phyloP scores from a whole-genome alignment of 1,140 invertebrate species.

The Calliphora vicina region DNA sequence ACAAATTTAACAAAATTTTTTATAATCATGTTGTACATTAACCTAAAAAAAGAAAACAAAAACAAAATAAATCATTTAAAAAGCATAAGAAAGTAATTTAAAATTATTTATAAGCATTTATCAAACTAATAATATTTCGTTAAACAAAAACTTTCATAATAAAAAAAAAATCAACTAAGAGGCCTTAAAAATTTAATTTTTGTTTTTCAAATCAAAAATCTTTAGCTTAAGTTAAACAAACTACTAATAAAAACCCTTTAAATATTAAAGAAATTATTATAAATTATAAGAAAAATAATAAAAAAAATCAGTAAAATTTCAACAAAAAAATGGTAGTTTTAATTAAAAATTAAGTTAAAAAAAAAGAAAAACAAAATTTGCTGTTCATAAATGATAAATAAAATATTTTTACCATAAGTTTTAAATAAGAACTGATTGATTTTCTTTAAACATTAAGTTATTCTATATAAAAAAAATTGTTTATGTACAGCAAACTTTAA shows the following conservation, averaged over 20 bases:
- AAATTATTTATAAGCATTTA: not conserved
- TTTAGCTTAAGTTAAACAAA: not conserved
- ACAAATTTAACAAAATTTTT: no score
- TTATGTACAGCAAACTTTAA: conserved; percentile 47
- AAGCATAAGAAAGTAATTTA: no score
- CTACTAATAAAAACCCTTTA: not conserved
- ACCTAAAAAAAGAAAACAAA: no score
- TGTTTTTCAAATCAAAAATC: not conserved
- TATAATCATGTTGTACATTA: no score
- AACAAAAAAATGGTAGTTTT: not conserved
- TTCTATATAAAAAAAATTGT: not conserved
- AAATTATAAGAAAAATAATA: not conserved
- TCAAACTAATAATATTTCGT: not conserved
- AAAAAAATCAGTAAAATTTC: not conserved
- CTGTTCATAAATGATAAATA: conserved; percentile 25
- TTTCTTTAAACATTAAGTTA: no score
- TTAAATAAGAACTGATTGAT: no score
- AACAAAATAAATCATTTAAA: no score
- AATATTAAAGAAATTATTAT: not conserved
- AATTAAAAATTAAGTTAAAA: not conserved
- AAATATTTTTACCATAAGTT: not conserved
- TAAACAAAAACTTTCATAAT: not conserved
- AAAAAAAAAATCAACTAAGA: conserved; percentile 18
- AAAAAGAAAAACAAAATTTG: not conserved
- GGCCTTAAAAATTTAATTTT: conserved; percentile 22